A percentile compares a stretch with the other conserved stretches of the same genome.
These are phyloP conservation scores for Hemitrygon akajei DNA, from an alignment of 2,797 vertebrate species.

Conservation along the genomic window DNA sequence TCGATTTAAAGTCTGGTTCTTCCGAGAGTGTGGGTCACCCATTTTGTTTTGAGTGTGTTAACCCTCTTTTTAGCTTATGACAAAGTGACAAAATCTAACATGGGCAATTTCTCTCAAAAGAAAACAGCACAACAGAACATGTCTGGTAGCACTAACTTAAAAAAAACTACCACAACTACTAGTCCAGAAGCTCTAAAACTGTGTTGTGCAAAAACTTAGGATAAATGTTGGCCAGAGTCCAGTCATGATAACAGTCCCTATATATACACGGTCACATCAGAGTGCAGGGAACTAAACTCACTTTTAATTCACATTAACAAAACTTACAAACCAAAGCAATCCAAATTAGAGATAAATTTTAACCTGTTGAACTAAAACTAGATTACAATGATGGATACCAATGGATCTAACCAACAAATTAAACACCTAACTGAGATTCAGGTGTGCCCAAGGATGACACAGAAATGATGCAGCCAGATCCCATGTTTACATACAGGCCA, in stretches of 20 bases:
- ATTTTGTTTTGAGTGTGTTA: constrained; percentile 63
- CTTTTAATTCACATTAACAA: constrained; percentile 36
- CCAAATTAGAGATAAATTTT: constrained; percentile 33
- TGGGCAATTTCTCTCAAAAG: constrained; percentile 36
- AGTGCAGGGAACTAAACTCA: constrained; percentile 29
- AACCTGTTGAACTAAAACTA: constrained; percentile 34
- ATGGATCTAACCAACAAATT: constrained; percentile 38
- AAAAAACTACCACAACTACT: constrained; percentile 33
- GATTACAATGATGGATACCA: constrained; percentile 37
- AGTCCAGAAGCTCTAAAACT: constrained; percentile 35
- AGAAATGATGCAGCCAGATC: constrained; percentile 49
- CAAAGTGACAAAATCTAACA: constrained; percentile 34
- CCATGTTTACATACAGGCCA: constrained; percentile 48
- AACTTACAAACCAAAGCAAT: constrained; percentile 37
- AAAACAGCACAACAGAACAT: constrained; percentile 35
- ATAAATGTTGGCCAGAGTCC: constrained; percentile 36
- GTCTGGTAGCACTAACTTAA: constrained; percentile 34
- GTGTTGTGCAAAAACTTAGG: constrained; percentile 37
- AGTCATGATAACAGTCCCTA: constrained; percentile 36
- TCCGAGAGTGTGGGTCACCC: constrained; percentile 98
- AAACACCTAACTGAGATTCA: constrained; percentile 34
- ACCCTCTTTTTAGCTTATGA: constrained; percentile 33
- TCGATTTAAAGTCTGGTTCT: constrained; percentile 98
- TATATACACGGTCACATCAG: constrained; percentile 34
- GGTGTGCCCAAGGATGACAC: constrained; percentile 44